Conservation (phyloP, 1,140 invertebrate genomes). For the Procambarus clarkii region DNA sequence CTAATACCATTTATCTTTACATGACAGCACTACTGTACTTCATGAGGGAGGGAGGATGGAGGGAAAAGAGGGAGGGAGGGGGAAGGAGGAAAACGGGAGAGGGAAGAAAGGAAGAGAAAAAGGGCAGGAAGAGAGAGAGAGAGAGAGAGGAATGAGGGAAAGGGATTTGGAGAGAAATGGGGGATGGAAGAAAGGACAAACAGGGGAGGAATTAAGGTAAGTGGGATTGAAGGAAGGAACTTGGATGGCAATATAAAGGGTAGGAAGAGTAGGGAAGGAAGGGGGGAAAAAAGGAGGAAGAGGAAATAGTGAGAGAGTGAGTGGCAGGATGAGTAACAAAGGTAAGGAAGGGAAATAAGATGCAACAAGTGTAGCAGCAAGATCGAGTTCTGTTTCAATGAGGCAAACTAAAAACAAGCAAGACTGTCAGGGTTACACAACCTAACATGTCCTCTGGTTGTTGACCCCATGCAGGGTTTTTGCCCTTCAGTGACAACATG, state of each 20-base stretch:
- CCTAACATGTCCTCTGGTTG: too few species aligned
- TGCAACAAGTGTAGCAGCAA: not conserved
- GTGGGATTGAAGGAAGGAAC: too few species aligned
- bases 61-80: not conserved
- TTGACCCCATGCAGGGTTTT: too few species aligned
- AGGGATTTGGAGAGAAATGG: not conserved
- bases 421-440: too few species aligned
- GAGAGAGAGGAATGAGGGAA: not conserved
- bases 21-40: too few species aligned
- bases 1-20: too few species aligned
- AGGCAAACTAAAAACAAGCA: too few species aligned
- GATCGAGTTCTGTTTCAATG: not conserved
- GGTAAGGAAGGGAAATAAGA: not conserved
- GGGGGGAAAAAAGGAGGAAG: not conserved
- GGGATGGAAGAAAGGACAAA: not conserved
- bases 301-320: too few species aligned
- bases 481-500: too few species aligned
- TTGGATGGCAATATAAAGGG: not conserved
- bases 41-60: too few species aligned
- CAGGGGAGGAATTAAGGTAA: not conserved
- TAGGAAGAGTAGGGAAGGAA: not conserved
- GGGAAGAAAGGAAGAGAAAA: not conserved
- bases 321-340: not conserved
- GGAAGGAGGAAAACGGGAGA: not conserved
- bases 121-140: not conserved